Conservation (phyloP, 2,113 vertebrate genomes). For the Sinosuthora webbiana region DNA sequence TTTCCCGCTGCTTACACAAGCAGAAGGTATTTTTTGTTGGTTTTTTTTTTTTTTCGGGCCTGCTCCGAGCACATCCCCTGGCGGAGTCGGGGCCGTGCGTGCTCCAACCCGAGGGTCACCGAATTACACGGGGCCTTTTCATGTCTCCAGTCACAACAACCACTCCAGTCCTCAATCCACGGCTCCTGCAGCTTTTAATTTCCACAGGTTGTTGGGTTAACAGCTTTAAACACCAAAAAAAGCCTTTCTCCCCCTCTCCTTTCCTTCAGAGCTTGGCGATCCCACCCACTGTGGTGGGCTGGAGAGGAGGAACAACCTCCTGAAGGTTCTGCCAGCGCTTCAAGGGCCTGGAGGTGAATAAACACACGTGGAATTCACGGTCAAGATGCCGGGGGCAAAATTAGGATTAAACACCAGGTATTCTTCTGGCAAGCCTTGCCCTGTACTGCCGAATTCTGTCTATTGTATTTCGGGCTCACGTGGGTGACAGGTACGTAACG, state of each 20-base stretch:
- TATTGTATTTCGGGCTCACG: not conserved
- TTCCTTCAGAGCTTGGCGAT: not conserved
- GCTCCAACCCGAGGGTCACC: not conserved
- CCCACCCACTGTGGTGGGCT: not conserved
- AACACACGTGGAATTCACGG: not conserved
- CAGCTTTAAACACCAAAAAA: not conserved
- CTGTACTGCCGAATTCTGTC: not conserved
- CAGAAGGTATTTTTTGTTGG: not conserved
- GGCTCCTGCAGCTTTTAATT: not conserved
- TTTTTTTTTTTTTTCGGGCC: not conserved
- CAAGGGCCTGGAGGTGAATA: not conserved
- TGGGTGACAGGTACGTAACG: not conserved
- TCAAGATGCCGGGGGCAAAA: not conserved
- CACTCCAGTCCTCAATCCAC: not conserved
- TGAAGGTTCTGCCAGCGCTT: not conserved
- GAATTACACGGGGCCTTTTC: not conserved
- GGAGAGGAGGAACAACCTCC: not conserved
- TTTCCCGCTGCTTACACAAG: constrained; percentile 38
- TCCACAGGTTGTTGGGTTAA: not conserved
- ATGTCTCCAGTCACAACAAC: not conserved
- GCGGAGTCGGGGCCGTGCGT: not conserved
- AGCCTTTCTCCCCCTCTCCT: not conserved
- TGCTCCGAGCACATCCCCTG: not conserved
- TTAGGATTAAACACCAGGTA: not conserved
- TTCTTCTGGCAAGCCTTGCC: not conserved